Evolutionary conservation across 2,888 invertebrate genomes (phyloP), one percentile per base, ranked within the genome.

Genomic region (Spisula solida): DNA sequence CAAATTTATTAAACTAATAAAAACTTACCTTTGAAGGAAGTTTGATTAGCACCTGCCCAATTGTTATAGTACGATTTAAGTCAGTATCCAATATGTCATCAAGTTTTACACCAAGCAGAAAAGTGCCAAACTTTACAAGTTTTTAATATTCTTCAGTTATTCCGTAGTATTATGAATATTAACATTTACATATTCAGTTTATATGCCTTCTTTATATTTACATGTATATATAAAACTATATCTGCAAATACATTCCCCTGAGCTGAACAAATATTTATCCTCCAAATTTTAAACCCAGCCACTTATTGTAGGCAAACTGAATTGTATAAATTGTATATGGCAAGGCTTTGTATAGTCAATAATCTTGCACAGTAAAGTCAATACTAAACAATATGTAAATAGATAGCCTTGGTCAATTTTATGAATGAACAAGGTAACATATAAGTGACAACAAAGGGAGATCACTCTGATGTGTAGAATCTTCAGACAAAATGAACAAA

Each of bases 341-440:
- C 41, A 70, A 34, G 75, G 29, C 34, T 75, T 29, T 75, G 75
- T 75, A n/a, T n/a, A 75, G 18, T 34, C 31, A 31, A 75, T 29
- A 75, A 34, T 8, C 75, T 70, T 70, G 70, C 70, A 70, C 70
- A 70, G 70, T 70, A 14, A 70, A 70, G 75, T 75, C 75, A 75
- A 75, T 75, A 75, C 34, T 60, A 8, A 31, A 75, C 29, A 18
- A 75, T 31, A 75, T 34, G 75, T 75, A 75, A 75, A 75, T 31
- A 75, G 75, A 75, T 31, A 75, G 29, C 31, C 34, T 75, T 16
- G 31, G 18, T 18, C 75, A 75, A 16, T 75, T 75, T 75, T 75
- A 75, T 75, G 75, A 75, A 75, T 75, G 75, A 75, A 75, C 34
- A 34, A 75, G 14, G 31, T 70, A 41, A 5, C 41, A 41, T 41